A percentile compares a stretch with the other conserved stretches of the same genome.
Evolutionary conservation across 2,888 invertebrate species (phyloP).

Genomic region (Abrostola tripartita): DNA sequence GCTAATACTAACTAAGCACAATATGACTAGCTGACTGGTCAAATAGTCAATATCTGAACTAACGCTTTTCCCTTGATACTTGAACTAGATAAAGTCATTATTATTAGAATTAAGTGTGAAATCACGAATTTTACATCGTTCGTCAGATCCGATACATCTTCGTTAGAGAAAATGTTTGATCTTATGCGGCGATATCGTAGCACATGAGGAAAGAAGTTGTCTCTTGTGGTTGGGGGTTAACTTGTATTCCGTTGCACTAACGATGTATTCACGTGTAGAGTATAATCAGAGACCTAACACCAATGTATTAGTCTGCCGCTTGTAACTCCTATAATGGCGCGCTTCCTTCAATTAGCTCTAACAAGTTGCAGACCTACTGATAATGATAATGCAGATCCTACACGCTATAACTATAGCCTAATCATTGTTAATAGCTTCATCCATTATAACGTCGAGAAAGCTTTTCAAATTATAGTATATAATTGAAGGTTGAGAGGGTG

Average conservation of each 20-base stretch:
- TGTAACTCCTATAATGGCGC: slow-evolving; percentile 40
- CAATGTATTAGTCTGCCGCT: slow-evolving; percentile 20
- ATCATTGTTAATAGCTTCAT: neutral
- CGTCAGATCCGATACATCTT: no score
- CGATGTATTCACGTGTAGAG: slow-evolving; percentile 4
- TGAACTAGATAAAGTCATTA: no score
- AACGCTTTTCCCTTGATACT: no score
- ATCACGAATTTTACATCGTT: no score
- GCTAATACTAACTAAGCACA: no score
- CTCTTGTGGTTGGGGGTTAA: slow-evolving; percentile 1
- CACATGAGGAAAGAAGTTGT: neutral
- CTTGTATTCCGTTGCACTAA: neutral
- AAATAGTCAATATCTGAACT: no score
- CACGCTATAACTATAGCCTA: slow-evolving; percentile 4
- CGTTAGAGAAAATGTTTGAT: no score
- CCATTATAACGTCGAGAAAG: neutral
- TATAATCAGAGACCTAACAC: slow-evolving; percentile 34
- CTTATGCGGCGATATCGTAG: neutral
- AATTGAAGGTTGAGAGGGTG: no score
- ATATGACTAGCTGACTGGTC: no score
- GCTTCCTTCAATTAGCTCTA: slow-evolving; percentile 39
- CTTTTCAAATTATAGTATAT: no score
- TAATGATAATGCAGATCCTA: slow-evolving; percentile 19
- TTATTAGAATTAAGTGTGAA: no score
- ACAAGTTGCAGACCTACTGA: slow-evolving; percentile 2